phyloP scores from a whole-genome alignment of 2,888 invertebrate species.

The Callosobruchus maculatus region DNA sequence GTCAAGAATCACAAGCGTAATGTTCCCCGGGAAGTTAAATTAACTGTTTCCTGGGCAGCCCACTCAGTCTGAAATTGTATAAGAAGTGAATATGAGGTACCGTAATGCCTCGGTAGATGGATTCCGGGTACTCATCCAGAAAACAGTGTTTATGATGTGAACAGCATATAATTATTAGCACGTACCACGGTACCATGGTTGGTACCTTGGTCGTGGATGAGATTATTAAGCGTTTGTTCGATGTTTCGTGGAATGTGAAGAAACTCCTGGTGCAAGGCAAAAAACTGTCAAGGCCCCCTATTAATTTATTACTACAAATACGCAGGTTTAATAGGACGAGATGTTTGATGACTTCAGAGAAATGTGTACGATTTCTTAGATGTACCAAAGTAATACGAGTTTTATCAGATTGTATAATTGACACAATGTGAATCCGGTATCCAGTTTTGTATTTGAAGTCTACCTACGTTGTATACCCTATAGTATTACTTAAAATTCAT shows the following conservation, averaged over 20 bases:
- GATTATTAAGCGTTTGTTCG: neutral
- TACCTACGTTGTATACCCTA: too few species aligned
- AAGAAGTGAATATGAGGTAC: neutral
- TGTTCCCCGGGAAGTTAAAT: neutral
- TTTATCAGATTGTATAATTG: too few species aligned
- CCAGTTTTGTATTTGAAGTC: too few species aligned
- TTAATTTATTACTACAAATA: neutral
- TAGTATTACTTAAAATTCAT: too few species aligned
- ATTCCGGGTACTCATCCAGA: neutral
- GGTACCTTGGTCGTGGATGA: neutral
- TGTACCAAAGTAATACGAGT: too few species aligned
- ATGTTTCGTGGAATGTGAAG: neutral
- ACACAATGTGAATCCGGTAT: too few species aligned
- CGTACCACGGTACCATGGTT: neutral
- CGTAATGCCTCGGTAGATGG: neutral
- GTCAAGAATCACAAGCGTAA: neutral
- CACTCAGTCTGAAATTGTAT: neutral
- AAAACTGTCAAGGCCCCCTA: neutral
- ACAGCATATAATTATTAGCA: neutral
- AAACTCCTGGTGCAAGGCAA: neutral
- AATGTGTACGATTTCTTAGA: neutral
- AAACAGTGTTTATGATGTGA: neutral
- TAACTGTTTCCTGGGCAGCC: neutral
- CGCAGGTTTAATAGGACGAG: neutral
- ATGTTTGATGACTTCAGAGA: neutral